Conservation (phyloP, 2,797 vertebrate genomes). For the Harpagifer antarcticus region DNA sequence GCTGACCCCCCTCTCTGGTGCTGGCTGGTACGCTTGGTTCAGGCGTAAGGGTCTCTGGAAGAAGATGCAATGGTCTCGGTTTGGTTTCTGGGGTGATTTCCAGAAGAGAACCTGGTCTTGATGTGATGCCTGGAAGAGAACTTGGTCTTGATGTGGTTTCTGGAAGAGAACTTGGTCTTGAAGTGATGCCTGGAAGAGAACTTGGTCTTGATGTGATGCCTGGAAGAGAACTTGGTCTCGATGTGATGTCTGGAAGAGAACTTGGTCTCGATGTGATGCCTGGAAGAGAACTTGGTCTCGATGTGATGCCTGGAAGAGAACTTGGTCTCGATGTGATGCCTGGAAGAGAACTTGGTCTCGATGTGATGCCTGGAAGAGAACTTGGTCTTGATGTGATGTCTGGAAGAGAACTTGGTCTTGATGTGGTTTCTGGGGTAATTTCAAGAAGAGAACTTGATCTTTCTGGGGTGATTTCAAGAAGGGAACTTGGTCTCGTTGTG, state of each 20-base stretch:
- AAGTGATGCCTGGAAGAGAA: too few species aligned
- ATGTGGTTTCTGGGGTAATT: too few species aligned
- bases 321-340: not conserved
- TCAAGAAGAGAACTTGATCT: too few species aligned
- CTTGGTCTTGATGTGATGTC: not conserved
- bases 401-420: too few species aligned
- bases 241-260: not conserved
- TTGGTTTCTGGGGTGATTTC: too few species aligned
- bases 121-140: too few species aligned
- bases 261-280: not conserved
- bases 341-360: not conserved
- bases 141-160: too few species aligned
- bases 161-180: too few species aligned
- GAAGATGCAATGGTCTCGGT: not conserved
- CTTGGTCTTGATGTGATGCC: too few species aligned
- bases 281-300: not conserved
- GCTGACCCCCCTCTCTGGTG: not conserved
- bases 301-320: not conserved
- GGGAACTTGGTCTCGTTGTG: not conserved
- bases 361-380: not conserved
- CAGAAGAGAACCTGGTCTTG: too few species aligned
- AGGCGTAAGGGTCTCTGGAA: slow-evolving; percentile 1
- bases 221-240: too few species aligned
- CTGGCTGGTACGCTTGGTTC: not conserved
- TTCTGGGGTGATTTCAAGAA: too few species aligned